Conservation (phyloP, 1,140 invertebrate species). For the Aricia agestis region DNA sequence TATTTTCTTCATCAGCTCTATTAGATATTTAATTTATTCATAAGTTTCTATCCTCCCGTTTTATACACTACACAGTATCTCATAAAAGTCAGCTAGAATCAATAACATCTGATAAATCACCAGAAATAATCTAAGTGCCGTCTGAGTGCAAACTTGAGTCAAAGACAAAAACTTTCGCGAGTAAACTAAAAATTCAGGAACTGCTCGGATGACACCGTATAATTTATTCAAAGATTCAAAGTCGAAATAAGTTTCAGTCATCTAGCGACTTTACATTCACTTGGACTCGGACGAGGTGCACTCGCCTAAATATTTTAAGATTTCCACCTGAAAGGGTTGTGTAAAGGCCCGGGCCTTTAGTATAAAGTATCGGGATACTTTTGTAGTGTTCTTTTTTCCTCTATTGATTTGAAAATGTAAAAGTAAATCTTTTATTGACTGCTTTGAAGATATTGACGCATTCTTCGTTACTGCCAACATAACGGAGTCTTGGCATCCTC, state of each 20-base stretch:
- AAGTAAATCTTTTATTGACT: no score
- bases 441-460: no score
- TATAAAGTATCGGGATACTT: no score
- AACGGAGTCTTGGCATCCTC: no score
- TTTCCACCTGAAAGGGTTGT: constrained; percentile 1
- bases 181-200: constrained; percentile 20
- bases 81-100: background rate
- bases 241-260: constrained; percentile 24
- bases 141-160: constrained; percentile 2
- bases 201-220: constrained; percentile 27
- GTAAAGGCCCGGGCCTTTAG: background rate
- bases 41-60: no score
- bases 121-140: background rate
- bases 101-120: background rate
- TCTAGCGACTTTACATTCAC: constrained; percentile 10
- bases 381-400: background rate
- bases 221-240: constrained; percentile 30
- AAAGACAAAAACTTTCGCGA: constrained; percentile 7
- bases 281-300: background rate
- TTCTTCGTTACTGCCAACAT: no score
- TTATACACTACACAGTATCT: no score
- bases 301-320: background rate
- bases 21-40: no score
- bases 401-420: no score
- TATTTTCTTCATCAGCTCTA: no score